A percentile compares a stretch with the other conserved stretches of the same genome.
Conservation (phyloP, 2,888 invertebrate genomes). For the Pseudeuparius sepicola region DNA sequence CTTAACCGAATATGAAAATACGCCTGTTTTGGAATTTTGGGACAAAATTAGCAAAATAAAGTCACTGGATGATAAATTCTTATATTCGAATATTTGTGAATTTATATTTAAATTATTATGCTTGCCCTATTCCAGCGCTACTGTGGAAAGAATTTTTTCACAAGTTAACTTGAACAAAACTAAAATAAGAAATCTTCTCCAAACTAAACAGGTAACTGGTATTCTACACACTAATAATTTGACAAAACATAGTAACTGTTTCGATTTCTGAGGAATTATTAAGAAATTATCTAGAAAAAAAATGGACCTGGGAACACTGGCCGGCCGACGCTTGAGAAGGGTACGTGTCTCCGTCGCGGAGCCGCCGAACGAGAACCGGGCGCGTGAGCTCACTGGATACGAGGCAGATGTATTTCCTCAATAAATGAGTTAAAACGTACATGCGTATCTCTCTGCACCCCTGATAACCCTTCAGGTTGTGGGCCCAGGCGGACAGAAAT, state of each 20-base stretch:
- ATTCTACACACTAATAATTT: conserved; percentile 10
- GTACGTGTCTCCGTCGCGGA: no score
- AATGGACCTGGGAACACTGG: neutral
- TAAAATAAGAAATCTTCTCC: conserved; percentile 12
- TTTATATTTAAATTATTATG: conserved; percentile 12
- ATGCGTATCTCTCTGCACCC: no score
- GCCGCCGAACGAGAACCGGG: no score
- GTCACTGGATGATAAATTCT: conserved; percentile 8
- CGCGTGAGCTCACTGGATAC: no score
- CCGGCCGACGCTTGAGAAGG: no score
- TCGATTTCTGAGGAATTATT: conserved; percentile 7
- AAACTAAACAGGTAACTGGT: conserved; percentile 12
- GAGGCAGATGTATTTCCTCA: no score
- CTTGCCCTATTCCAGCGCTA: conserved; percentile 9
- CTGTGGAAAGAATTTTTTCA: conserved; percentile 14
- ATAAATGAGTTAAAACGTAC: no score
- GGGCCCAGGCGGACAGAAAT: no score
- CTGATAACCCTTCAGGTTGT: no score
- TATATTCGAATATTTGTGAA: conserved; percentile 8
- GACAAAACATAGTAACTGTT: conserved; percentile 10
- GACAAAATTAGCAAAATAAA: conserved; percentile 11
- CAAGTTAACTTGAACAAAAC: conserved; percentile 12
- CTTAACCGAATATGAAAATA: conserved; percentile 11
- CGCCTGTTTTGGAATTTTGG: conserved; percentile 10
- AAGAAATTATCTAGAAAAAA: conserved; percentile 5